Percentiles rank a stretch among this genome's conserved stretches.
phyloP scores from a whole-genome alignment of 2,797 vertebrate genomes.

The Pygocentrus nattereri region DNA sequence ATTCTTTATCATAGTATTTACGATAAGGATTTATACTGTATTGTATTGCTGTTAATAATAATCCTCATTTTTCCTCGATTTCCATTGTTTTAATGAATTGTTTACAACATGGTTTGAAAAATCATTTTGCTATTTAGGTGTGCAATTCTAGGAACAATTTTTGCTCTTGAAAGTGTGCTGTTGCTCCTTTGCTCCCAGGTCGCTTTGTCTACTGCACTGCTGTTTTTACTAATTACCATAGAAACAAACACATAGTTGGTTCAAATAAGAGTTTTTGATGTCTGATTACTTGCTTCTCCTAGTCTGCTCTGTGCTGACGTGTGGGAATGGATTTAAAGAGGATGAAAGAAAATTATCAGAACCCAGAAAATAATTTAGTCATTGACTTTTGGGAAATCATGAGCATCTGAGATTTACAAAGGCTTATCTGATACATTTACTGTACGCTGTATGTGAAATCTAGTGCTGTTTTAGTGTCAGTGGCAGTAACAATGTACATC shows the following conservation, averaged over 20 bases:
- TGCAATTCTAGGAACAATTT: background rate
- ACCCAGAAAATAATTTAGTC: constrained; percentile 57
- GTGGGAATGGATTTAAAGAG: constrained; percentile 52
- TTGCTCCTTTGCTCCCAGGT: constrained; percentile 24
- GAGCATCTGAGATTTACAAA: constrained; percentile 27
- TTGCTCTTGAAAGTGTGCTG: background rate
- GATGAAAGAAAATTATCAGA: constrained; percentile 55
- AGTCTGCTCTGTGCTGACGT: constrained; percentile 37
- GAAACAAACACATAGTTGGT: constrained; percentile 50
- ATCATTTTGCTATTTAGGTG: background rate
- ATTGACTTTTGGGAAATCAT: constrained; percentile 42
- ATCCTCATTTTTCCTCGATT: background rate
- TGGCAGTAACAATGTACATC: background rate
- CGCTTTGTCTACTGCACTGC: constrained; percentile 8
- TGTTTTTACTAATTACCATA: constrained; percentile 47
- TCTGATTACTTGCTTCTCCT: constrained; percentile 48
- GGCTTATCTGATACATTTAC: constrained; percentile 5
- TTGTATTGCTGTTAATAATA: constrained; percentile 8
- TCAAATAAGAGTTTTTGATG: constrained; percentile 57
- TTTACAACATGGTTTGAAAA: background rate
- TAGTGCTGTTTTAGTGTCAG: constrained; percentile 1
- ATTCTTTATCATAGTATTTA: too few species aligned
- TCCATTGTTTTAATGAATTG: background rate
- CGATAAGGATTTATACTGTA: too few species aligned
- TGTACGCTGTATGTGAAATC: constrained; percentile 9